phyloP scores from a whole-genome alignment of 2,113 vertebrate genomes.

The Varanus salvator region DNA sequence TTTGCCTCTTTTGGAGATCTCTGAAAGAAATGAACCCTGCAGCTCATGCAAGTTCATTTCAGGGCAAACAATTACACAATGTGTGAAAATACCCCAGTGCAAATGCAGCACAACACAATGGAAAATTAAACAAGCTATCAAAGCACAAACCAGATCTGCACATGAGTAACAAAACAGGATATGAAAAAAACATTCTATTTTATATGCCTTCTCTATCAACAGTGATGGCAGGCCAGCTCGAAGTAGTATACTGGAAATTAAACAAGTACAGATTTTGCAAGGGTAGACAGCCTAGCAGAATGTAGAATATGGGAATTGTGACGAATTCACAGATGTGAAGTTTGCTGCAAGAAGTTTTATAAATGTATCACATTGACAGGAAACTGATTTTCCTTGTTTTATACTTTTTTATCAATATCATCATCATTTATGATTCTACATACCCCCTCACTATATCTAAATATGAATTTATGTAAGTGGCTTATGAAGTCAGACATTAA shows the following conservation, averaged over 20 bases:
- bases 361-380: not conserved
- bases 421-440: too few species aligned
- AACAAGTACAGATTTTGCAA: constrained; percentile 28
- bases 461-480: too few species aligned
- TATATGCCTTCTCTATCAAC: not conserved
- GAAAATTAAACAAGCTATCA: not conserved
- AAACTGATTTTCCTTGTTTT: not conserved
- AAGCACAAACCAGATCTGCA: not conserved
- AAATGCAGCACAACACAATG: not conserved
- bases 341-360: not conserved
- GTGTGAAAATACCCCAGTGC: not conserved
- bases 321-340: constrained; percentile 29
- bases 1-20: not conserved
- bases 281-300: not conserved
- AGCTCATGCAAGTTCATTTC: not conserved
- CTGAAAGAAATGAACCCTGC: not conserved
- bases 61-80: not conserved
- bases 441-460: too few species aligned
- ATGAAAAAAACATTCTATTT: not conserved
- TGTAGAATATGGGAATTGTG: constrained; percentile 25
- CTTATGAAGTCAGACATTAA: too few species aligned
- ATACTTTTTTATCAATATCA: not conserved
- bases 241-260: not conserved
- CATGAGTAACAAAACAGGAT: not conserved
- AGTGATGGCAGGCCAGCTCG: too few species aligned